phyloP scores from a whole-genome alignment of 1,140 invertebrate species.

The Drosophila melanogaster region Release_6_plus_ISO1_MT NT_033777.3:17252501-17253000 shows the following conservation, averaged over 20 bases:
- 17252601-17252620: neutral
- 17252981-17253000: slow-evolving; percentile 9
- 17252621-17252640: neutral
- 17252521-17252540: no score
- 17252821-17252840: slow-evolving; percentile 42
- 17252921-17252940: slow-evolving; percentile 72
- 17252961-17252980: slow-evolving; percentile 50
- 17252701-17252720: slow-evolving; percentile 3
- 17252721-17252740: slow-evolving; percentile 46
- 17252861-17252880: slow-evolving; percentile 30
- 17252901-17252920: slow-evolving; percentile 40
- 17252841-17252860: slow-evolving; percentile 1
- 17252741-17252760: slow-evolving; percentile 73
- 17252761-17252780: slow-evolving; percentile 79
- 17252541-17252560: no score
- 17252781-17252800: slow-evolving; percentile 78
- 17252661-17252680: neutral
- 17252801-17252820: slow-evolving; percentile 55
- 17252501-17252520: no score
- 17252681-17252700: neutral
- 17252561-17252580: neutral
- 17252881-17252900: slow-evolving; percentile 53
- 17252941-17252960: slow-evolving; percentile 74
- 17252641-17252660: neutral
- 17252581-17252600: neutral